A percentile compares a stretch with the other conserved stretches of the same genome.
Conservation (phyloP, 1,140 invertebrate species). For the Sycophila sp. region DNA sequence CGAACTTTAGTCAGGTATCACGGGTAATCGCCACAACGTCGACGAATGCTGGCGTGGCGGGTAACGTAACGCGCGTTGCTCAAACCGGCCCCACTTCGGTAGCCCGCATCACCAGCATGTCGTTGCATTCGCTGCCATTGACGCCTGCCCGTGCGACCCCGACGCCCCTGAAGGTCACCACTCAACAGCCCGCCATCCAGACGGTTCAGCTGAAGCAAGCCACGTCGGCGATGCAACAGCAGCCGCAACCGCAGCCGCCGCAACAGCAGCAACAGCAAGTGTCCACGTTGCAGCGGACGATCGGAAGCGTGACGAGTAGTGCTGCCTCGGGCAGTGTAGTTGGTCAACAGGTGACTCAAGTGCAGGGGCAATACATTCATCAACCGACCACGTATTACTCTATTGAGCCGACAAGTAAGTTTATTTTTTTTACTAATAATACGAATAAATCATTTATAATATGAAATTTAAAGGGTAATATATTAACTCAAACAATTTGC, state of each 20-base stretch:
- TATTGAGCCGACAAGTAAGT: slow-evolving; percentile 55
- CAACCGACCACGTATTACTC: slow-evolving; percentile 59
- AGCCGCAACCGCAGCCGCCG: slow-evolving; percentile 22
- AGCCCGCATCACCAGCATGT: slow-evolving; percentile 60
- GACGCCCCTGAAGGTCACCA: slow-evolving; percentile 51
- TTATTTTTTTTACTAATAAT: not conserved
- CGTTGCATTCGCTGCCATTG: slow-evolving; percentile 59
- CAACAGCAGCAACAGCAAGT: slow-evolving; percentile 9
- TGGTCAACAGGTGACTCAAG: slow-evolving; percentile 42
- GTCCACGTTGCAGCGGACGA: slow-evolving; percentile 39
- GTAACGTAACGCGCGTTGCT: slow-evolving; percentile 53
- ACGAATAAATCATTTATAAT: slow-evolving; percentile 16
- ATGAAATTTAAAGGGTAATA: too few relatives aligned
- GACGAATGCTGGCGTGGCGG: slow-evolving; percentile 40
- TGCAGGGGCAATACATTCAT: slow-evolving; percentile 57
- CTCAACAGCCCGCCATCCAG: slow-evolving; percentile 53
- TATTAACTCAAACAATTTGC: slow-evolving; percentile 8
- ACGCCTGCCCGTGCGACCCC: slow-evolving; percentile 52
- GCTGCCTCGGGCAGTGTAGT: slow-evolving; percentile 40
- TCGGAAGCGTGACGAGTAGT: slow-evolving; percentile 47
- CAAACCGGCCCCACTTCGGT: slow-evolving; percentile 56
- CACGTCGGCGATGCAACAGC: slow-evolving; percentile 29
- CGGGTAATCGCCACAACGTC: slow-evolving; percentile 60
- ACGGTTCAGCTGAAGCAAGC: slow-evolving; percentile 46
- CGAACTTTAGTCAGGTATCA: slow-evolving; percentile 56